Evolutionary conservation across 2,113 vertebrate genomes (phyloP).

Genomic region (Grammomys surdaster): DNA sequence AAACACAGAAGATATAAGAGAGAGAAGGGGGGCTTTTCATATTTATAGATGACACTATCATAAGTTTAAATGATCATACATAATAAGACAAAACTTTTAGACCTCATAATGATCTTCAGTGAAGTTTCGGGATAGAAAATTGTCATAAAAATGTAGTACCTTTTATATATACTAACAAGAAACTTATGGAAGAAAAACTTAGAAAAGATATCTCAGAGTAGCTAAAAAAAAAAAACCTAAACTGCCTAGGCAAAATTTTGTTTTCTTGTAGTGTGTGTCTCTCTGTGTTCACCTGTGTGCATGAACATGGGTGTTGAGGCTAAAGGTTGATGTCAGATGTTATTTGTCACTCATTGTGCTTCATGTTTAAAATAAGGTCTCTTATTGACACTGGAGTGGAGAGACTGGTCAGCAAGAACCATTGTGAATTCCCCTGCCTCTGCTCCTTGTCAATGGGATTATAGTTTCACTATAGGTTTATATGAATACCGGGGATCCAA

Average conservation of each 20-base stretch:
- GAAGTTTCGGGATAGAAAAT: neutral
- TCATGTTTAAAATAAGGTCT: neutral
- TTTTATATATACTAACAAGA: neutral
- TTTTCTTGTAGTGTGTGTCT: too few species aligned
- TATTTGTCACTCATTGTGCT: neutral
- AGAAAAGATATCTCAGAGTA: neutral
- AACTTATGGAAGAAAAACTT: neutral
- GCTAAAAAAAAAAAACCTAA: too few species aligned
- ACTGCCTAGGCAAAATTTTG: neutral
- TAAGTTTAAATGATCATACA: neutral
- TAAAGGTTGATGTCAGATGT: neutral
- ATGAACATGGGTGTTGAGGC: neutral
- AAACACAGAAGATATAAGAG: neutral
- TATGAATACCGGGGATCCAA: neutral
- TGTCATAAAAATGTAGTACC: neutral
- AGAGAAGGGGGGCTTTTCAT: too few species aligned
- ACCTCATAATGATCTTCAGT: neutral
- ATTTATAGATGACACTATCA: neutral
- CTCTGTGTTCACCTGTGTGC: neutral
- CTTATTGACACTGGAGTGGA: neutral
- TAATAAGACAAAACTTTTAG: neutral
- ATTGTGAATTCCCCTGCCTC: neutral
- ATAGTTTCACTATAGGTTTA: neutral
- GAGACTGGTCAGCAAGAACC: neutral
- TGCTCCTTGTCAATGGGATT: neutral